Evolutionary conservation across 2,888 invertebrate genomes (phyloP).

Genomic region (Cheilosia vulpina): DNA sequence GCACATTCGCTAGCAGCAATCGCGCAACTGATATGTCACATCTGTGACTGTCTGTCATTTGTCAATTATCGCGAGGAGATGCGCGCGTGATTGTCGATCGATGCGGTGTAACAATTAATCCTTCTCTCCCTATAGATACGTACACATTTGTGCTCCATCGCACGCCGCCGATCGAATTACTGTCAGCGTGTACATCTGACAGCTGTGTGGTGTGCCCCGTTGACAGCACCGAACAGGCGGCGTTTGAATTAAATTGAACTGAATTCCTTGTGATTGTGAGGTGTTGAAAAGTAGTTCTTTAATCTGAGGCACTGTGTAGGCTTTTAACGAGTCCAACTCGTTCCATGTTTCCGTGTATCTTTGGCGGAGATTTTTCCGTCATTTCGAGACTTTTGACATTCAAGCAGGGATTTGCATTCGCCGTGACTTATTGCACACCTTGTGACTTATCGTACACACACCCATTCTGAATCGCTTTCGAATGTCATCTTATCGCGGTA

Average conservation of each 20-base stretch:
- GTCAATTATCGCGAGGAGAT: conserved; percentile 63
- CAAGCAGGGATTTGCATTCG: conserved; percentile 48
- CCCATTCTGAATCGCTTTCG: conserved; percentile 50
- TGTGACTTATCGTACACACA: conserved; percentile 47
- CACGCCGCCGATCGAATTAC: conserved; percentile 67
- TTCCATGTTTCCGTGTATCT: conserved; percentile 52
- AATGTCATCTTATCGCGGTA: conserved; percentile 70
- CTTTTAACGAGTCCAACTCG: conserved; percentile 12
- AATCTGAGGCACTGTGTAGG: conserved; percentile 47
- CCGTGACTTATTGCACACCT: conserved; percentile 66
- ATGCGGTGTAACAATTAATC: conserved; percentile 71
- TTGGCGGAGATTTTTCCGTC: conserved; percentile 43
- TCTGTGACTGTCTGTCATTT: conserved; percentile 66
- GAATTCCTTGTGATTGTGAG: conserved; percentile 52
- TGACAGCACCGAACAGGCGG: conserved; percentile 41
- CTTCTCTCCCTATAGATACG: conserved; percentile 33
- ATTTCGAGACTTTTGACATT: conserved; percentile 54
- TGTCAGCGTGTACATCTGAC: conserved; percentile 57
- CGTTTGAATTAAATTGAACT: conserved; percentile 55
- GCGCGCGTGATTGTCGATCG: conserved; percentile 56
- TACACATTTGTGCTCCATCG: conserved; percentile 10
- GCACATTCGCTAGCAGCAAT: conserved; percentile 46
- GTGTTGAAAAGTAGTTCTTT: conserved; percentile 64
- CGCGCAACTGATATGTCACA: conserved; percentile 67
- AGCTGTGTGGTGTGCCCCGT: conserved; percentile 36